Evolutionary conservation across 1,140 invertebrate species (phyloP).

Genomic region (Euura lappo): DNA sequence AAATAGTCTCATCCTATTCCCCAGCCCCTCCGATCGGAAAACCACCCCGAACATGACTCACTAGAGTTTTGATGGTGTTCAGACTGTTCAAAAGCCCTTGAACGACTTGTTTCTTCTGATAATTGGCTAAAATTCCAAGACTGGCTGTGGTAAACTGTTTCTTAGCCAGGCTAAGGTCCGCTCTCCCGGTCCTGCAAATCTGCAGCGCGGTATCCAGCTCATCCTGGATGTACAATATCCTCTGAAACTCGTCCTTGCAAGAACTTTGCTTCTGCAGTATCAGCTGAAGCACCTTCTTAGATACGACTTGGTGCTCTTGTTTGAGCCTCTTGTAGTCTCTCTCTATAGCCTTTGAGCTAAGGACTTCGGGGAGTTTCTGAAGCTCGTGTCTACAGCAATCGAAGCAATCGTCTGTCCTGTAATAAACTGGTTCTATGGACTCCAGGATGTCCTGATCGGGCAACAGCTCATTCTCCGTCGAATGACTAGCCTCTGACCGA

Average conservation of each 20-base stretch:
- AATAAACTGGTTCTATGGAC: slow-evolving; percentile 74
- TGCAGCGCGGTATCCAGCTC: slow-evolving; percentile 73
- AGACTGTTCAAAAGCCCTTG: slow-evolving; percentile 79
- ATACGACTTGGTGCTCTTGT: slow-evolving; percentile 84
- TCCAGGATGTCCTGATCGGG: slow-evolving; percentile 79
- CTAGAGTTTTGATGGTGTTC: slow-evolving; percentile 82
- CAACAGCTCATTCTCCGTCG: slow-evolving; percentile 59
- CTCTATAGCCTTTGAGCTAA: slow-evolving; percentile 73
- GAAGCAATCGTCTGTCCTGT: slow-evolving; percentile 63
- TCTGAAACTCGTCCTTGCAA: slow-evolving; percentile 83
- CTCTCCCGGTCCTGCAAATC: slow-evolving; percentile 74
- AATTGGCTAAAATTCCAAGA: slow-evolving; percentile 86
- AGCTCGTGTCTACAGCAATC: slow-evolving; percentile 75
- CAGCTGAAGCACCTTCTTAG: slow-evolving; percentile 88
- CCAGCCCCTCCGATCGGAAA: too few species aligned
- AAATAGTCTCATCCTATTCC: too few species aligned
- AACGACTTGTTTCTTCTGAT: slow-evolving; percentile 82
- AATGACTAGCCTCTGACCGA: slow-evolving; percentile 43
- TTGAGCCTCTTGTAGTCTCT: slow-evolving; percentile 70
- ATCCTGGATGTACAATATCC: slow-evolving; percentile 79
- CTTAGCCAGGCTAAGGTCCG: slow-evolving; percentile 75
- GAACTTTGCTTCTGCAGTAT: slow-evolving; percentile 88
- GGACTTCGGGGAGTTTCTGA: slow-evolving; percentile 68
- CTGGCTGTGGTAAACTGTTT: slow-evolving; percentile 84
- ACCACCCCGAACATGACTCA: slow-evolving; percentile 48